Evolutionary conservation across 2,113 vertebrate species (phyloP).

Genomic region (Tyto alba): DNA sequence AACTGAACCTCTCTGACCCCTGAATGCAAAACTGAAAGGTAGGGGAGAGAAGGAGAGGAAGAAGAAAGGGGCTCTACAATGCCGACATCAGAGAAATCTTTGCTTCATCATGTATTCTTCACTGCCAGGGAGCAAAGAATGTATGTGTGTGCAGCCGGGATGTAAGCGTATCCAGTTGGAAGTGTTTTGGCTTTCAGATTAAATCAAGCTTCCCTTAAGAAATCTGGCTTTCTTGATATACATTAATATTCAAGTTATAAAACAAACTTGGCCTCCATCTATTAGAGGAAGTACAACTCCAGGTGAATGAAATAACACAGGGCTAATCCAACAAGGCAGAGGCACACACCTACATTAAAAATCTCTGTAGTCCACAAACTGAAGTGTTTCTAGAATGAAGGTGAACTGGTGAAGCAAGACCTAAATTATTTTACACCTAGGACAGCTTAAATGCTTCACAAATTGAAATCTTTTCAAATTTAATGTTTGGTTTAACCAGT

Average conservation of each 20-base stretch:
- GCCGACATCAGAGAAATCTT: neutral
- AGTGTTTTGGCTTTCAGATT: neutral
- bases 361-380: neutral
- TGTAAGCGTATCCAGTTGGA: neutral
- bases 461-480: neutral
- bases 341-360: neutral
- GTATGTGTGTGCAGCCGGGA: neutral
- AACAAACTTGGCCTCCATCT: neutral
- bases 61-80: neutral
- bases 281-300: neutral
- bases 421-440: neutral
- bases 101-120: neutral
- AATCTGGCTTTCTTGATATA: neutral
- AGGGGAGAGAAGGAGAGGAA: neutral
- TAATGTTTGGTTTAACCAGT: neutral
- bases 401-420: neutral
- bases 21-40: neutral
- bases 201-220: neutral
- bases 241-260: neutral
- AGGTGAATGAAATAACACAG: neutral
- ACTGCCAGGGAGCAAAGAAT: neutral
- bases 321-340: neutral
- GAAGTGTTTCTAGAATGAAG: neutral
- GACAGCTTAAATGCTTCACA: neutral
- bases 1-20: neutral